Evolutionary conservation across 2,797 vertebrate species (phyloP).

Genomic region (Chromis chromis): DNA sequence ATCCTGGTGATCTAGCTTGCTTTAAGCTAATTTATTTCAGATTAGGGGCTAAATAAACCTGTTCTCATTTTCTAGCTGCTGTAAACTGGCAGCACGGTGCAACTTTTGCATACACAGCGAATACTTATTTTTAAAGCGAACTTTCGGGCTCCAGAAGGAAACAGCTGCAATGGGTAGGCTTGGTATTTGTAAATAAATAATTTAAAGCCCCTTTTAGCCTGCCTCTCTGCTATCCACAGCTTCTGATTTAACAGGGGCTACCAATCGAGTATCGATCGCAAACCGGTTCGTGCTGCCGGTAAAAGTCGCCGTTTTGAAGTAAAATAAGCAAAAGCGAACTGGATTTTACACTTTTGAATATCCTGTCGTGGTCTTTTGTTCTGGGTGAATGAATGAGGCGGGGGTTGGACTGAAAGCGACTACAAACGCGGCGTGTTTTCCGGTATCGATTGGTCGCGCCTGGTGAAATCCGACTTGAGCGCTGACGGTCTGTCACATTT

Average conservation of each 20-base stretch:
- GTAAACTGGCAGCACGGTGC: not conserved
- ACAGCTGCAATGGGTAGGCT: slow-evolving; percentile 78
- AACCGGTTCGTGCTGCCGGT: fast-evolving
- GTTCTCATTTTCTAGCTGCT: not conserved
- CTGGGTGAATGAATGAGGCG: fast-evolving
- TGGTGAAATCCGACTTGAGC: slow-evolving; percentile 77
- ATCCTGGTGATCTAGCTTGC: not conserved
- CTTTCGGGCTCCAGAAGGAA: slow-evolving; percentile 57
- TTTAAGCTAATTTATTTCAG: not conserved
- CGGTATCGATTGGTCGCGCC: slow-evolving; percentile 63
- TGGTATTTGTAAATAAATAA: slow-evolving; percentile 83
- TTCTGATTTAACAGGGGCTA: slow-evolving; percentile 66
- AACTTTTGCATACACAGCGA: slow-evolving; percentile 53
- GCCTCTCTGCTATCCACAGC: slow-evolving; percentile 74
- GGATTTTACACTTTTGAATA: fast-evolving
- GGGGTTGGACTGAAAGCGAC: not conserved
- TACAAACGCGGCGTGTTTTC: slow-evolving; percentile 44
- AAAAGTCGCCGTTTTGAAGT: not conserved
- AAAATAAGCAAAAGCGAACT: not conserved
- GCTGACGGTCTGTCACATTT: slow-evolving; percentile 88
- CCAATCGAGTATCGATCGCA: slow-evolving; percentile 48
- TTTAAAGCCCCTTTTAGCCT: slow-evolving; percentile 80
- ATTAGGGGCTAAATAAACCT: not conserved
- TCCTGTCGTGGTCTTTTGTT: not conserved
- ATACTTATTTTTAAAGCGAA: slow-evolving; percentile 64